A percentile compares a stretch with the other conserved stretches of the same genome.
phyloP scores from a whole-genome alignment of 2,888 invertebrate genomes.

The Sminthurinus aureus region DNA sequence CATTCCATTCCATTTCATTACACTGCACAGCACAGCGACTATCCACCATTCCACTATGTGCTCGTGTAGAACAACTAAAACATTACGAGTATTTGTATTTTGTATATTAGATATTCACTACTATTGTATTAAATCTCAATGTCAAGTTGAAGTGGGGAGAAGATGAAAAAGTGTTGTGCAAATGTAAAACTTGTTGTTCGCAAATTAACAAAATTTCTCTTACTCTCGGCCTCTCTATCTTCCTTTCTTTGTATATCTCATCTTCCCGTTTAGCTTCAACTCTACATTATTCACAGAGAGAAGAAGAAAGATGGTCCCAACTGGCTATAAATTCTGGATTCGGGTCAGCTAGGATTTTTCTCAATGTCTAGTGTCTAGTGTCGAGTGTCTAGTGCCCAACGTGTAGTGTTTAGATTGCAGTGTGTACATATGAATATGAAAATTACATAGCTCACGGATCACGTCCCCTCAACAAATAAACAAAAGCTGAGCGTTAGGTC shows the following conservation, averaged over 20 bases:
- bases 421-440: neutral
- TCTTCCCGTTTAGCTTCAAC: neutral
- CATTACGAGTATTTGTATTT: too few relatives aligned
- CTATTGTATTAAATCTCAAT: constrained; percentile 14
- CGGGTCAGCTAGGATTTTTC: constrained; percentile 47
- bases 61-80: too few relatives aligned
- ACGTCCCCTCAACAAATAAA: constrained; percentile 40
- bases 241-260: neutral
- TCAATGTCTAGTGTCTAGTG: neutral
- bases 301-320: neutral
- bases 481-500: constrained; percentile 37
- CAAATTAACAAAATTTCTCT: constrained; percentile 30
- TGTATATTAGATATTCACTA: neutral
- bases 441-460: constrained; percentile 9
- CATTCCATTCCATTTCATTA: neutral
- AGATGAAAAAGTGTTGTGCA: constrained; percentile 9
- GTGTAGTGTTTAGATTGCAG: neutral
- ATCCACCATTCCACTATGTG: too few relatives aligned
- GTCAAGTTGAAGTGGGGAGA: constrained; percentile 6
- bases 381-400: neutral
- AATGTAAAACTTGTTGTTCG: constrained; percentile 23
- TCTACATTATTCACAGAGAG: neutral
- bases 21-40: too few relatives aligned
- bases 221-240: neutral
- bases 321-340: constrained; percentile 43